Base-by-base conservation (phyloP, 2,888 invertebrate species). In the Meiosimyza decipiens region DNA sequence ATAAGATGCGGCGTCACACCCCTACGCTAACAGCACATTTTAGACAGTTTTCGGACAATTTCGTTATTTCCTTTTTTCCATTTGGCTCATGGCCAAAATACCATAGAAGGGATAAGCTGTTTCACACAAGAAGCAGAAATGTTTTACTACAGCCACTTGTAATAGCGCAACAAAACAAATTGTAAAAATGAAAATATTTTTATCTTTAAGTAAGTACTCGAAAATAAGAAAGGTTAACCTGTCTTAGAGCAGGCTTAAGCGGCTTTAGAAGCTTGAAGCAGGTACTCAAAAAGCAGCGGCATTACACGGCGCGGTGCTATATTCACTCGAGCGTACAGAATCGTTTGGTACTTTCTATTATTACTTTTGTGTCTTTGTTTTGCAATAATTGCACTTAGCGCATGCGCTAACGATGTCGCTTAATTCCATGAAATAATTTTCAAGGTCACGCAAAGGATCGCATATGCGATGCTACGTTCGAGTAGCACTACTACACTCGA, bases 371-470 rank as follows among this genome's bases (percentile, higher is more conserved):
- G 15, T 2, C 62, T 40, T 73, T 66, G 33, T 54, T 16, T 50
- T 55, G 15, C 16, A 33, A 16, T 12, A 60, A 50, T 33, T 60
- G 40, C 81, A 81, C 82, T 82, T 82, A 81, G 80, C 80, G 79
- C 81, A 79, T 80, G 80, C 80, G 80, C 79, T 79, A 79, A 78
- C 78, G 77, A 77, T 71, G 74, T 77, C 78, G 79, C 81, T 79
- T 77, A 80, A 81, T 82, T 81, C 82, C 54, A 9, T 5, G 6
- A 78, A 80, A 82, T 74, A 65, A 51, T 79, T 69, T 79, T 83
- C 81, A 83, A 83, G 82, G 83, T 81, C 82, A 83, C 77, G 54
- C 28, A 62, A 62, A 18, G 65, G 57, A 64, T 57, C 18, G n/a
- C 54, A 54, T 16, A n/a, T 54, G 6, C 54, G 12, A 54, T n/a